Base-by-base conservation (phyloP, 2,888 invertebrate species). In the Diachrysia chrysitis region DNA sequence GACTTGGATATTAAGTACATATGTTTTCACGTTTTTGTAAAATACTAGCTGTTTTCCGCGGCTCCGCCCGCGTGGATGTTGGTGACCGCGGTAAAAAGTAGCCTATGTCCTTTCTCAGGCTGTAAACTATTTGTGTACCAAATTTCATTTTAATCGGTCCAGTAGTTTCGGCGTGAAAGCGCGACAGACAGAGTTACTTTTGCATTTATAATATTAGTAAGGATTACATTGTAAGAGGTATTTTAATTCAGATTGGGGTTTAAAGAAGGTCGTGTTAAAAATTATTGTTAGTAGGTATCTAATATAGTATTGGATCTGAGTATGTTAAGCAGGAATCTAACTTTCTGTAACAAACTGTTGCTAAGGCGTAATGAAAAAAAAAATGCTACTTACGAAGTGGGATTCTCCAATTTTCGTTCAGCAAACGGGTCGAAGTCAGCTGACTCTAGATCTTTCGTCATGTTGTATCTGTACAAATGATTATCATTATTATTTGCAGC, bases 321-420 rank as follows among this genome's bases (percentile, higher is more conserved):
- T 37, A 12, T 12, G 12, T 37, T 2, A 14, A 14, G 10, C 12
- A 35, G 35, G 12, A 35, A 2, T 35, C 1, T 35, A 21, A 51
- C n/a, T 48, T 68, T 68, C 48, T 37, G n/a, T n/a, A n/a, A n/a
- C 25, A 56, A 58, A 58, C 48, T 61, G 55, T 29, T 51, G 59
- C 25, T 42, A 51, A 42, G n/a, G 53, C 37, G 19, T 35, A 6
- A 32, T 54, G 58, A 54, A 32, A 54, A 53, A 14, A 46, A 60
- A 60, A 14, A 56, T n/a, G 23, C 23, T 75, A 96, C 98, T 97
- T 96, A 98, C 98, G 98, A 97, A 72, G 98, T 98, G 67, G 98
- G 97, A 91, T 97, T 97, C 58, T 96, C 96, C 83, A 97, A 92
- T 82, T 96, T 96, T 63, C 98, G 95, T 80, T 97, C 97, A 56